phyloP scores from a whole-genome alignment of 2,797 vertebrate species.

The Pseudomugil tenellus region DNA sequence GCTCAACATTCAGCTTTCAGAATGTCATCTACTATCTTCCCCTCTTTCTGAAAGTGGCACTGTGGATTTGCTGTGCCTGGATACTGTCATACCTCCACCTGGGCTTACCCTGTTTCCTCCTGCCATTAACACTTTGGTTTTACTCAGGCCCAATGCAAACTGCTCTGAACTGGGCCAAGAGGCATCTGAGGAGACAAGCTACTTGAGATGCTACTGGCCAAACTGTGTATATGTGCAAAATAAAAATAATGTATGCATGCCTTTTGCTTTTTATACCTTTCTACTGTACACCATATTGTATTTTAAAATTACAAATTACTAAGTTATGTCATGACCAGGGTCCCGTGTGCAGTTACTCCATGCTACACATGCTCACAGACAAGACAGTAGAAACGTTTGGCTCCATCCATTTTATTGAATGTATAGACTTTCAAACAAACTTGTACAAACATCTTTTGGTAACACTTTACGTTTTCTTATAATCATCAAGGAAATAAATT shows the following conservation, averaged over 20 bases:
- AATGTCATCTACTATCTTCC: slow-evolving; percentile 13
- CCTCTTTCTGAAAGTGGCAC: slow-evolving; percentile 29
- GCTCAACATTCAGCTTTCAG: neutral
- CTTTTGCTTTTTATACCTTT: neutral
- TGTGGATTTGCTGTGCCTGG: slow-evolving; percentile 55
- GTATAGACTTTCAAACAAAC: slow-evolving; percentile 83
- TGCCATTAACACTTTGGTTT: slow-evolving; percentile 40
- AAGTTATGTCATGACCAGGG: neutral
- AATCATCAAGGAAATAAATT: slow-evolving; percentile 78
- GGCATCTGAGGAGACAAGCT: neutral
- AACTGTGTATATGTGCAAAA: neutral
- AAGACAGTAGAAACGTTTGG: slow-evolving; percentile 25
- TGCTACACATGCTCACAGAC: neutral
- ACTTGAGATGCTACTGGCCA: neutral
- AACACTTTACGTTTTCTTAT: slow-evolving; percentile 71
- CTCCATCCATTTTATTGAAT: slow-evolving; percentile 84
- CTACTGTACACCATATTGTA: neutral
- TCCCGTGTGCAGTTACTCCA: neutral
- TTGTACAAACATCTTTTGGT: slow-evolving; percentile 85
- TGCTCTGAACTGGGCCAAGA: slow-evolving; percentile 25
- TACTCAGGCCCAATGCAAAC: slow-evolving; percentile 9
- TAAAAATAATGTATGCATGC: neutral
- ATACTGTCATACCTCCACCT: slow-evolving; percentile 48
- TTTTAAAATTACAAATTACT: neutral
- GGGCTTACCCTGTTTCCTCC: slow-evolving; percentile 50